Conservation (phyloP, 2,113 vertebrate genomes). For the Paedocypris sp. region DNA sequence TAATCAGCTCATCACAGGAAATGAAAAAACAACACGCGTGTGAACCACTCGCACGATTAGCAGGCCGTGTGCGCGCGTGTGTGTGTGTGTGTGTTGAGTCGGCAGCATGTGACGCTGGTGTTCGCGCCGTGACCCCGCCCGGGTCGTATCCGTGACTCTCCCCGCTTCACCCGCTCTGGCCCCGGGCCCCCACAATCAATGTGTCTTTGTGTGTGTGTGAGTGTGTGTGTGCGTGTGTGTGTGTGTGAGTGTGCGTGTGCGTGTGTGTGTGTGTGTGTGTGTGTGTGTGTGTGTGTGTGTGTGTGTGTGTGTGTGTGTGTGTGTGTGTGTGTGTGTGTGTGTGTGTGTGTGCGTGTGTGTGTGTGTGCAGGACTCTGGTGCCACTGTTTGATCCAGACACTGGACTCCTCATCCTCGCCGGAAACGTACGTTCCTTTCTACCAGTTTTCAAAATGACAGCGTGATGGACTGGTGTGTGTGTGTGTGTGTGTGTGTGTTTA, state of each 20-base stretch:
- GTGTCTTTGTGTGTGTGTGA: background rate
- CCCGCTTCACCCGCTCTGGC: background rate
- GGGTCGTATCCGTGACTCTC: background rate
- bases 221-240: background rate
- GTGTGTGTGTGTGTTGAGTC: slow-evolving; percentile 7
- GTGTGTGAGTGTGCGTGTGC: background rate
- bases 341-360: background rate
- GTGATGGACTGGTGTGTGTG: background rate
- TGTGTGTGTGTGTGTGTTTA: background rate
- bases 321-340: background rate
- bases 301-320: background rate
- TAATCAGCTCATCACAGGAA: too few relatives aligned
- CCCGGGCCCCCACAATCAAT: background rate
- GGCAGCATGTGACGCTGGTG: background rate
- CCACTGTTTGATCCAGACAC: slow-evolving; percentile 80
- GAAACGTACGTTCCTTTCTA: slow-evolving; percentile 62
- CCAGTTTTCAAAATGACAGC: background rate
- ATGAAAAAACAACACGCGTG: too few relatives aligned
- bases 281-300: background rate
- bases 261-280: background rate
- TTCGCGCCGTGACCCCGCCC: background rate
- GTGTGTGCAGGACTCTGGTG: slow-evolving; percentile 61
- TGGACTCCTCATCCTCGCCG: slow-evolving; percentile 73
- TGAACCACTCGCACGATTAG: too few relatives aligned
- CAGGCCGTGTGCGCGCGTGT: background rate